Evolutionary conservation across 2,113 vertebrate species (phyloP).

Genomic region (Channa maculata): DNA sequence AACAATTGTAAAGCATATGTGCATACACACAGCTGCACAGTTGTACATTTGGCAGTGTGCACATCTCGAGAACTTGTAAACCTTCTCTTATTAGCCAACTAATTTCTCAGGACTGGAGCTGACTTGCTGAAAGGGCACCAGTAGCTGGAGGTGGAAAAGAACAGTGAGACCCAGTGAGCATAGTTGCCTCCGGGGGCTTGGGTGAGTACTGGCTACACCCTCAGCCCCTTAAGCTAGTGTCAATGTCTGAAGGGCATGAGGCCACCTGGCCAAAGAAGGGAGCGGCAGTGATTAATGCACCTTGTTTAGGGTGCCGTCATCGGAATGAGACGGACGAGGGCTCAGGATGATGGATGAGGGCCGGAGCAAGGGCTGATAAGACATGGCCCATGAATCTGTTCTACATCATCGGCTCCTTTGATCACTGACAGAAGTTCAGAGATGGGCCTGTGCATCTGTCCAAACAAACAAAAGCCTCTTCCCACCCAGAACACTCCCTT

Average conservation of each 20-base stretch:
- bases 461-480: conserved; percentile 89
- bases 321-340: conserved; percentile 88
- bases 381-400: conserved; percentile 97
- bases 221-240: conserved; percentile 62
- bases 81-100: conserved; percentile 25
- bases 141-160: conserved; percentile 29
- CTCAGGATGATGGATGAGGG: conserved; percentile 90
- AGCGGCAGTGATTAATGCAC: conserved; percentile 93
- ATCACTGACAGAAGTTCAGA: conserved; percentile 94
- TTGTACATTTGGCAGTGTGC: no score
- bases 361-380: conserved; percentile 91
- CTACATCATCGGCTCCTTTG: conserved; percentile 94
- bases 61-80: no score
- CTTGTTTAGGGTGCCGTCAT: conserved; percentile 92
- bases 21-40: not conserved
- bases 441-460: conserved; percentile 93
- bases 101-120: conserved; percentile 16
- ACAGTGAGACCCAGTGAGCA: conserved; percentile 7
- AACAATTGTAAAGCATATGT: not conserved
- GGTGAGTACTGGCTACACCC: conserved; percentile 16
- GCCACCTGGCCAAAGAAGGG: conserved; percentile 92
- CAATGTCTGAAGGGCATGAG: conserved; percentile 88
- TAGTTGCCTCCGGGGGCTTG: conserved; percentile 43
- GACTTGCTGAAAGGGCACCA: conserved; percentile 56
- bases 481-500: conserved; percentile 59